Percentiles rank a stretch among this genome's conserved stretches.
phyloP scores from a whole-genome alignment of 2,888 invertebrate genomes.

The Ceriagrion tenellum region DNA sequence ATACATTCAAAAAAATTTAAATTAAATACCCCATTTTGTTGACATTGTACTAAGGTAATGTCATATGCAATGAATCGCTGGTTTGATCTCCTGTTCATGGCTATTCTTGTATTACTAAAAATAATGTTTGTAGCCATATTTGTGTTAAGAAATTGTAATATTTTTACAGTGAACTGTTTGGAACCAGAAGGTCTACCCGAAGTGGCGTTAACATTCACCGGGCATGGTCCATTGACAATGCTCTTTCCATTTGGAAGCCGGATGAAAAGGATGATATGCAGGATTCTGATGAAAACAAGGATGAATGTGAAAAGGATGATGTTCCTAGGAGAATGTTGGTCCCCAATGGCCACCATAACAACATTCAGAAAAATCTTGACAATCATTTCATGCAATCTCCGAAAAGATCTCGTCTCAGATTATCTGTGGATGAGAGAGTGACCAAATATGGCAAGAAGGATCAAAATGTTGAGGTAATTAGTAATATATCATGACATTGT shows the following conservation, averaged over 20 bases:
- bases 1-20: too few species aligned
- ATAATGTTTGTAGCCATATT: too few species aligned
- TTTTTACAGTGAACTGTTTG: constrained; percentile 56
- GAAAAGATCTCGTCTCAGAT: constrained; percentile 54
- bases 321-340: constrained; percentile 49
- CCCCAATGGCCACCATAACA: constrained; percentile 56
- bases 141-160: neutral
- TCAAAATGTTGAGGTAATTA: constrained; percentile 55
- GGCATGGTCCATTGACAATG: constrained; percentile 65
- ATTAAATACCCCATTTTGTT: too few species aligned
- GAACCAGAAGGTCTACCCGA: constrained; percentile 52
- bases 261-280: constrained; percentile 51
- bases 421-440: constrained; percentile 52
- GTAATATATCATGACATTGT: neutral
- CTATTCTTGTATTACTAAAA: too few species aligned
- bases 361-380: constrained; percentile 54
- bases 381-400: constrained; percentile 56
- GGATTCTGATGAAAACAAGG: constrained; percentile 48
- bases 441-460: constrained; percentile 59
- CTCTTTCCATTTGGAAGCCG: constrained; percentile 50
- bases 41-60: too few species aligned
- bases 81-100: too few species aligned
- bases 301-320: constrained; percentile 53
- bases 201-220: constrained; percentile 62
- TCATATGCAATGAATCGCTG: too few species aligned